A percentile compares a stretch with the other conserved stretches of the same genome.
These are phyloP conservation scores for Microcebus murinus DNA, from an alignment of 2,113 vertebrate species.

Conservation along the genomic window DNA sequence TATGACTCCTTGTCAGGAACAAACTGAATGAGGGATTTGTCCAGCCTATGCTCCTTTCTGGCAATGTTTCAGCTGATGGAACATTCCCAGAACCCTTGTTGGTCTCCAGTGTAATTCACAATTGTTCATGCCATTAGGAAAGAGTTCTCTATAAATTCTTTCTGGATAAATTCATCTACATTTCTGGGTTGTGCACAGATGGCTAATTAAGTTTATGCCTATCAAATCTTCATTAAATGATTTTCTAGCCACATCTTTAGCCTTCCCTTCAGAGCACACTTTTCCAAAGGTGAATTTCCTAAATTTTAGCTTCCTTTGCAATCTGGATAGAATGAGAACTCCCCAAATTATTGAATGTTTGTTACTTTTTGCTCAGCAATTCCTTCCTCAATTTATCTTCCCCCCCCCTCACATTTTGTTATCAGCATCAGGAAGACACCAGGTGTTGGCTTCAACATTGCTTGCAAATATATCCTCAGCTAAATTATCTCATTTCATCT, in stretches of 20 bases:
- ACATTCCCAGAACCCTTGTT: background rate
- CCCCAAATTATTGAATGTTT: background rate
- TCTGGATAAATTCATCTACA: background rate
- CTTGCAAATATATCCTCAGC: background rate
- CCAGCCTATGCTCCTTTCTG: background rate
- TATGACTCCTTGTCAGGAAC: background rate
- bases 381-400: background rate
- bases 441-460: background rate
- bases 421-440: background rate
- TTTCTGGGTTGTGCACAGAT: background rate
- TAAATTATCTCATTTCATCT: background rate
- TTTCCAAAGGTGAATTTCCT: background rate
- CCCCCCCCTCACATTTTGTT: background rate
- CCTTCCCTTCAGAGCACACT: background rate
- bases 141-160: background rate
- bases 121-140: background rate
- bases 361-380: background rate
- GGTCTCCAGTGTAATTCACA: background rate
- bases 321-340: background rate
- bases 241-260: background rate
- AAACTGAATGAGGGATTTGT: background rate
- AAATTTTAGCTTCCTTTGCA: background rate
- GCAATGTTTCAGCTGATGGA: background rate
- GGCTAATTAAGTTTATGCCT: background rate
- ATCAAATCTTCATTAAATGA: background rate